Base-by-base conservation (phyloP, 2,888 invertebrate species). In the Boloria selene region DNA sequence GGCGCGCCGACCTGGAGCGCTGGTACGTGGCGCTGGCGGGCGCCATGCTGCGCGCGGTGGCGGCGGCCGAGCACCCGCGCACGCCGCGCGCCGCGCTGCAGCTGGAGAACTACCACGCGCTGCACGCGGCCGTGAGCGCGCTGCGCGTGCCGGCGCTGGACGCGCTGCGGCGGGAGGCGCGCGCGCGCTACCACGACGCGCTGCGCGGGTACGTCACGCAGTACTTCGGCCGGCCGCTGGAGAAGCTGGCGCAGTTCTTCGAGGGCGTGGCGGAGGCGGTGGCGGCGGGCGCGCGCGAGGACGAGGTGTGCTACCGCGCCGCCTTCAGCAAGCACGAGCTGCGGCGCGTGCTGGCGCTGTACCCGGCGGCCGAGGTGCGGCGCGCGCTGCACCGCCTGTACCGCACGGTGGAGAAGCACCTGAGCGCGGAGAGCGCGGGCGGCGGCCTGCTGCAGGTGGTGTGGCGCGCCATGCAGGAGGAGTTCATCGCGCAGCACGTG, bases 401-500 rank as follows among this genome's bases (percentile, higher is more conserved):
- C 87, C 96, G 96, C 86, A 98, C 98, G 87, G 98, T 99, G 64
- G 99, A 99, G 85, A 99, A 99, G 92, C 99, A 99, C 88, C 93
- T 99, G 54, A 97, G 97, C 79, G 98, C 98, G 87, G 97, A 98
- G 54, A 97, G 97, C 79, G 98, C 98, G 87, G 97, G 98, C 87
- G 97, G 97, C 84, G 98, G 98, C 81, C 93, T 98, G 72, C 93
- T 98, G 78, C 97, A 97, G 94, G 99, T 99, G 60, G 99, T 99
- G 66, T 99, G 99, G 99, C 95, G 98, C 82, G 97, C 98, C 77
- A 99, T 99, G 99, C 99, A 99, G 93, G 98, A 99, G 86, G 99
- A 99, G 93, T 99, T 99, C 89, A 97, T 99, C 77, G 96, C 96
- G 75, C 99, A 99, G 86, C 98, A 99, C 88, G 83, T 81, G 61